Evolutionary conservation across 2,888 invertebrate genomes (phyloP), one percentile per base, ranked within the genome.

Genomic region (Polyploca ridens): DNA sequence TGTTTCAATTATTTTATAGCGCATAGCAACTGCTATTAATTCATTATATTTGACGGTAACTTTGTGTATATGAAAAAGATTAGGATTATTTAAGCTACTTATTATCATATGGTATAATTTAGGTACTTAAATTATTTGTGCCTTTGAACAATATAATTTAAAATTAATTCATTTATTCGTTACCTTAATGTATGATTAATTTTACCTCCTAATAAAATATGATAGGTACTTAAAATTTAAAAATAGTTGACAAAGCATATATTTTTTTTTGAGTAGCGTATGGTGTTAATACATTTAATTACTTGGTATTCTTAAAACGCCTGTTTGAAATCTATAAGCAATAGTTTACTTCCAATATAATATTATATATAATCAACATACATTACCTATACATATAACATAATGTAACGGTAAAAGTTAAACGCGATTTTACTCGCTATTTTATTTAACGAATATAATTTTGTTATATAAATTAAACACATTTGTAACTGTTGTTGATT

Each of bases 101-200:
- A n/a, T 6, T 6, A 49, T 71, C 66, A 72, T 68, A 65, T 73
- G 69, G 63, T 78, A n/a, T n/a, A n/a, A n/a, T 72, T 76, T 77
- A 83, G 83, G 84, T 89, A 90, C 90, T 89, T 88, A 88, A 89
- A 85, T 90, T 89, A 84, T 88, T 89, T 87, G 90, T 90, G 90
- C 90, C 91, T 90, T 89, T 87, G 72, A 75, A 78, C 73, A 70
- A 74, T 61, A 41, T 61, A 11, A 63, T 62, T 70, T 72, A 70
- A 63, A 68, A 70, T 64, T 68, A 67, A 71, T 76, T 74, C 69
- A 73, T 78, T 82, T 77, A 74, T 75, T 41, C 16, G 79, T 83
- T 79, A 82, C 81, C 77, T 78, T 77, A 69, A 66, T 69, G 66
- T 72, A 67, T 71, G 64, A 64, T 69, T 66, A 71, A 70, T 71